Evolutionary conservation across 2,888 invertebrate genomes (phyloP), one percentile per base, ranked within the genome.

Genomic region (Acleris laterana): DNA sequence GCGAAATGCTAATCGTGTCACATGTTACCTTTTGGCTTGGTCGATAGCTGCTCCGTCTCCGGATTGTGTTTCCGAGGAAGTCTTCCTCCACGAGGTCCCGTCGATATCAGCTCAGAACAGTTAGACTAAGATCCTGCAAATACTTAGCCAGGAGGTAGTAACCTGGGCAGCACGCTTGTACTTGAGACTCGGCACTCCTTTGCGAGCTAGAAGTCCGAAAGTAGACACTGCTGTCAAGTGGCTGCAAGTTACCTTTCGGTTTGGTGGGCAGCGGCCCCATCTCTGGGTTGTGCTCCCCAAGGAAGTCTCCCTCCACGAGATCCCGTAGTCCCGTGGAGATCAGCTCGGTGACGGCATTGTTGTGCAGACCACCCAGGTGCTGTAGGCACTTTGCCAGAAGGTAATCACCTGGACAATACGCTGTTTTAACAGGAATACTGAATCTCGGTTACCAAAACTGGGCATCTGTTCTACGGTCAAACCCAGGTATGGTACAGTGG

Each of bases 1-100:
- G 32, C 32, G 9, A 9, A 32, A 32, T 2, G 32, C 32, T 32
- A 9, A 9, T 32, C 1, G 9, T 32, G 32, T 32, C 7, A 7
- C 13, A n/a, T 13, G 16, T 32, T 68, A 85, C 90, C 90, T 85
- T 85, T 89, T 0, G 92, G 92, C 56, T 77, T 73, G 0, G 85
- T 75, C 0, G 92, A 90, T 42, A 90, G 16, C 0, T 90, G 89
- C 22, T 83, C 85, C 51, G 87, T 80, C 3, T 84, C 78, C 3
- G 65, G 76, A 56, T 88, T 88, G 16, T 78, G 79, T 13, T 84
- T 79, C 93, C 93, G 2, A 89, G 71, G 62, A 87, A 88, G 72
- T 91, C 92, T 0, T 90, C 89, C 49, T 91, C 91, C 1, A 90
- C 90, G 56, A 92, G 73, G 82, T 0, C 92, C 92, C 1, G 88